Conservation (phyloP, 2,113 vertebrate species). For the Albula glossodonta region DNA sequence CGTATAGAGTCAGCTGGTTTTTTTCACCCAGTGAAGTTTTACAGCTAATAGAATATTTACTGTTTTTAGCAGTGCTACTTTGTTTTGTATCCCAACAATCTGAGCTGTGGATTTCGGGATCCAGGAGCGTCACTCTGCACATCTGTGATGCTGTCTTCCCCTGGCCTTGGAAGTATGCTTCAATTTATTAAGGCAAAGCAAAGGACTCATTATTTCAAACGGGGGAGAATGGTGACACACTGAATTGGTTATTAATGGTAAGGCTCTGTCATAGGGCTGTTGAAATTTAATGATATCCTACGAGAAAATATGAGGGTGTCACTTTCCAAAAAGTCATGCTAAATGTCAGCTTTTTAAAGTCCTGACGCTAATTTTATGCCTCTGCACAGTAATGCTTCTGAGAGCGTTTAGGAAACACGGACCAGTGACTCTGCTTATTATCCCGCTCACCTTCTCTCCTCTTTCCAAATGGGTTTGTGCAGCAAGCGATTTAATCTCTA, state of each 20-base stretch:
- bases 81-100: conserved; percentile 89
- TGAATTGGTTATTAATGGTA: conserved; percentile 99
- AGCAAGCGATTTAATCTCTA: conserved; percentile 99
- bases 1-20: conserved; percentile 77
- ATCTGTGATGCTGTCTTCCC: conserved; percentile 88
- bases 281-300: conserved; percentile 99
- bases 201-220: conserved; percentile 99
- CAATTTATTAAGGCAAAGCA: conserved; percentile 99
- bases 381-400: conserved; percentile 99
- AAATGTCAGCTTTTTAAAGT: conserved; percentile 99
- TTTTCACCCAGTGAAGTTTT: conserved; percentile 73
- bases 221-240: conserved; percentile 94
- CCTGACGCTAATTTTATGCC: conserved; percentile 99
- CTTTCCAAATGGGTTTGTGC: conserved; percentile 99
- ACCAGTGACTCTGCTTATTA: conserved; percentile 99
- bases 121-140: conserved; percentile 66
- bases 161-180: conserved; percentile 99
- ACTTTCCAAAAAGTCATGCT: conserved; percentile 99
- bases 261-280: conserved; percentile 99
- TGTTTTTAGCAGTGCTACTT: conserved; percentile 88
- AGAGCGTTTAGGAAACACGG: conserved; percentile 99
- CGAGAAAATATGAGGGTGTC: conserved; percentile 99
- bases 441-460: conserved; percentile 99
- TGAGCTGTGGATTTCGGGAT: conserved; percentile 99
- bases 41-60: conserved; percentile 83